A percentile compares a stretch with the other conserved stretches of the same genome.
Conservation (phyloP, 2,888 invertebrate species). For the Acheta domesticus region DNA sequence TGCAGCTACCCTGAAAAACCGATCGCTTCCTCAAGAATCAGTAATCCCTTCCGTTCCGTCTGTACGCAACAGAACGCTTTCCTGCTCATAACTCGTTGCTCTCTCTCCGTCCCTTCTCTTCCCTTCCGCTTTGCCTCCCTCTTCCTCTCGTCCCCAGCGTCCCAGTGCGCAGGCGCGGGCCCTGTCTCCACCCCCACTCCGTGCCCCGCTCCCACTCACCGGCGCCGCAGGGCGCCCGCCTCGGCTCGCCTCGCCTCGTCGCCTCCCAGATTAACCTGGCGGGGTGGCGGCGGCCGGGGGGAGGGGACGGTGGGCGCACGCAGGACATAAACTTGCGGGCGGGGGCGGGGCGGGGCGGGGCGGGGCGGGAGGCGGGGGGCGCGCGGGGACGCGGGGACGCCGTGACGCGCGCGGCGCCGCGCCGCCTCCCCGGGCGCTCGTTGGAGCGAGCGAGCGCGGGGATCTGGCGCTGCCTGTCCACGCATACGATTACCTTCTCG, state of each 20-base stretch:
- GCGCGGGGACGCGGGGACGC: neutral
- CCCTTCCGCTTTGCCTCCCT: too few species aligned
- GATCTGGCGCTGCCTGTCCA: neutral
- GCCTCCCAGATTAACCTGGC: conserved; percentile 1
- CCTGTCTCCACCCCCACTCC: neutral
- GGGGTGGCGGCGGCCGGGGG: neutral
- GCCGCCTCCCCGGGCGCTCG: conserved; percentile 18
- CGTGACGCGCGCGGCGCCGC: neutral
- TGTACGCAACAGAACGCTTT: too few species aligned
- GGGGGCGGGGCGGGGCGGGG: neutral
- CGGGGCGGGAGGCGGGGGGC: neutral
- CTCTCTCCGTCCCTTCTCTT: too few species aligned
- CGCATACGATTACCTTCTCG: conserved; percentile 10
- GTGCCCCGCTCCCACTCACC: neutral
- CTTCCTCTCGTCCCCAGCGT: too few species aligned
- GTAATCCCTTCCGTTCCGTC: too few species aligned
- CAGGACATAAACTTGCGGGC: neutral
- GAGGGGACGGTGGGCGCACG: too few species aligned
- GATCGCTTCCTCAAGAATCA: too few species aligned
- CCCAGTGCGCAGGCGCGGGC: too few species aligned
- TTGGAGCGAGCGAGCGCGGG: neutral
- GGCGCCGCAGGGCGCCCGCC: neutral
- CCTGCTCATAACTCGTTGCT: too few species aligned
- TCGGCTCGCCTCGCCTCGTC: neutral
- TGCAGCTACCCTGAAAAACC: neutral